Evolutionary conservation across 2,113 vertebrate genomes (phyloP), one percentile per base, ranked within the genome.

Genomic region (Hydrochoerus hydrochaeris): DNA sequence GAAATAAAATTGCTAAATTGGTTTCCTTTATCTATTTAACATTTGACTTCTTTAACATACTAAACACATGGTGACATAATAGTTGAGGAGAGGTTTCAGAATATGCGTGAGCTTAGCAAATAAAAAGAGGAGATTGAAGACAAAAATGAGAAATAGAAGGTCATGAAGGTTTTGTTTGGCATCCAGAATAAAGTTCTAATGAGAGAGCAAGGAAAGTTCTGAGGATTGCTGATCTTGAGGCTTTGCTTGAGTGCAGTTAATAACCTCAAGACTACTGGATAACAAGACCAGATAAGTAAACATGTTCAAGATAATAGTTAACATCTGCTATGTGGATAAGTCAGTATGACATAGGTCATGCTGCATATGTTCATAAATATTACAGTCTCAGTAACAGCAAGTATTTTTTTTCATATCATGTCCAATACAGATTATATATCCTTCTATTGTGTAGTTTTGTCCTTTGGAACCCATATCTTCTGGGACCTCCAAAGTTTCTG

Each of bases 1-100:
- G 85, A 49, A 82, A 84, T 38, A 69, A 62, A 96, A 80, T 49
- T 94, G 58, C 28, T 38, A 88, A 80, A 78, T n/a, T 95, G 67
- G 77, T 58, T 67, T 77, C n/a, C 9, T 30, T 85, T 12, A 52
- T 14, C 26, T 93, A 26, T 52, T 81, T 90, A 65, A 46, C 73
- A 91, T 95, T 90, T 62, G 17, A 35, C 32, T 90, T 93, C 52
- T 78, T 85, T 91, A 89, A 30, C 17, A 35, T 57, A 78, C 57
- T 8, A 71, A 95, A 54, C 38, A 57, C 28, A 35, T 49, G 30
- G 69, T 28, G 49, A 77, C 9, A 26, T 26, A 20, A 30, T 57
- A 67, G 62, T 87, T 87, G 67, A 90, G 41, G n/a, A 86, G 73
- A 8, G 30, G 35, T 84, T 86, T 94, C 10, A 95, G 83, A 87